Evolutionary conservation across 1,140 invertebrate genomes (phyloP).

Genomic region (Heliconius eleuchia): DNA sequence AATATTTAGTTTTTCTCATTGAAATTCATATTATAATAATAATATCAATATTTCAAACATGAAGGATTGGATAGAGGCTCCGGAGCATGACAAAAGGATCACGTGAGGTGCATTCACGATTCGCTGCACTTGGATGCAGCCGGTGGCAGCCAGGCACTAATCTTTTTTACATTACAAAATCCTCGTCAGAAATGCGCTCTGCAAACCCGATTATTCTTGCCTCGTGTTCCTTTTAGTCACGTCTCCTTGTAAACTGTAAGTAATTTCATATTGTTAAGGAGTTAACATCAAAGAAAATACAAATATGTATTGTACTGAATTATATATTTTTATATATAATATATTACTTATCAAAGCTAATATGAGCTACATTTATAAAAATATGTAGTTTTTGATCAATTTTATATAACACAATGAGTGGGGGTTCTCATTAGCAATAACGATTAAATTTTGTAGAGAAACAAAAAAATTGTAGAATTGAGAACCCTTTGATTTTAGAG

Average conservation of each 20-base stretch:
- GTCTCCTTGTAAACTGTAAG: not conserved
- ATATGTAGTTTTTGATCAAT: no score
- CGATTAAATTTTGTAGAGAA: no score
- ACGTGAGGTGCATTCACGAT: not conserved
- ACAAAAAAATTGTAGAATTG: no score
- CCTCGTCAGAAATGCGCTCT: conserved; percentile 4
- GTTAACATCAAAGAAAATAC: not conserved
- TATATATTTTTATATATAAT: not conserved
- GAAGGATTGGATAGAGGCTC: not conserved
- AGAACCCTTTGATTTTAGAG: no score
- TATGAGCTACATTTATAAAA: no score
- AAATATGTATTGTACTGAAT: not conserved
- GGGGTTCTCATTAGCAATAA: no score
- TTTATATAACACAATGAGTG: no score
- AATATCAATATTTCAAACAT: conserved; percentile 1
- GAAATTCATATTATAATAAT: not conserved
- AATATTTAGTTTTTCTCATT: not conserved
- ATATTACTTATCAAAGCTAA: no score
- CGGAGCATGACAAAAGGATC: not conserved
- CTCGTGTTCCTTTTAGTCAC: not conserved
- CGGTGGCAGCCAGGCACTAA: not conserved
- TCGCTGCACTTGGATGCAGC: conserved; percentile 6
- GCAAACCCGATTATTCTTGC: not conserved
- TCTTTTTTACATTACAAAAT: conserved; percentile 12
- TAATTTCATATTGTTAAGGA: not conserved